Evolutionary conservation across 2,888 invertebrate species (phyloP), one percentile per base, ranked within the genome.

Genomic region (Campoplex nolae): DNA sequence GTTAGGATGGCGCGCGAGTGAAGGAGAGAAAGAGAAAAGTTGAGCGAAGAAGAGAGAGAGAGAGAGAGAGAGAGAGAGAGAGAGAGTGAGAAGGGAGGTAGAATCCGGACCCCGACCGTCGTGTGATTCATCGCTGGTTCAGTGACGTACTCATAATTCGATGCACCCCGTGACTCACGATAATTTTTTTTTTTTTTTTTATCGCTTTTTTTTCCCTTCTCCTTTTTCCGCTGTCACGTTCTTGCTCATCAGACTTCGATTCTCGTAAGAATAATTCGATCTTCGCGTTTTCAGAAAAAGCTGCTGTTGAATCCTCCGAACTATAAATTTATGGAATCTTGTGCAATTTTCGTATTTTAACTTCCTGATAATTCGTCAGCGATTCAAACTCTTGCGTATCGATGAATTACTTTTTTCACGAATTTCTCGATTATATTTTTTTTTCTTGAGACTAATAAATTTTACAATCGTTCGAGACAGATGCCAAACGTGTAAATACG

Each of bases 41-140:
- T 62, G 32, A 3, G 35, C 35, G 38, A 74, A 48, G 38, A 70
- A 32, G 73, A 48, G 58, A 42, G 68, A 54, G 48, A 51, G 48
- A 54, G 56, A 65, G 51, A 68, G 48, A 54, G 56, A 65, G 51
- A 68, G 67, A 32, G 58, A 23, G 28, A 9, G 38, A 38, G 38
- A 38, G 23, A 0, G 67, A 32, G 58, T 16, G 28, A 9, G 13
- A 78, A 74, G 74, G 75, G 78, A 74, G 77, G 68, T 42, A 82
- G 84, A 75, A 83, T 87, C 74, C 87, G 84, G 84, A 87, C 84
- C 84, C 81, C 81, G 77, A 84, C 78, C 71, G 75, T 81, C 79
- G 86, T 84, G 86, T 88, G 89, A 88, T 89, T 88, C 88, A 90
- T 88, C 88, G 86, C 75, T 85, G 81, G 83, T 67, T 67, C 90